Base-by-base conservation (phyloP, 2,888 invertebrate species). In the Thereva nobilitata region DNA sequence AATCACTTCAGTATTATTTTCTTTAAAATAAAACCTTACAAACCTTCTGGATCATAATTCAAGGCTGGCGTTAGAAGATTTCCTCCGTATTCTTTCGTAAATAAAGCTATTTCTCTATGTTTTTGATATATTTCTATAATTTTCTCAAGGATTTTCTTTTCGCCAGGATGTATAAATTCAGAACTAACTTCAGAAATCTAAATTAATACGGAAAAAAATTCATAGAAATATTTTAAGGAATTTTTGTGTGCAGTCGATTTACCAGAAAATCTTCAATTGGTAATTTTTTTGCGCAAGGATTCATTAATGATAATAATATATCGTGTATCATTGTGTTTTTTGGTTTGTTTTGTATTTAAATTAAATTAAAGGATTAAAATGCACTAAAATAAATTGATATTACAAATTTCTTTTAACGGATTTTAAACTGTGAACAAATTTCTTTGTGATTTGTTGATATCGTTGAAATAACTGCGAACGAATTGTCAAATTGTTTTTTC, bases 41-140 rank as follows among this genome's bases (percentile, higher is more conserved):
- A 68, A 76, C 76, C 75, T 63, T 75, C 70, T 52, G 73, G 70
- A 49, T 75, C 76, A 10, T 66, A 53, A 2, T 23, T 23, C 44
- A 71, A 67, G 1, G 71, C 38, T 3, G 55, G 35, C 4, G 65
- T 61, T 64, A 68, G 73, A 38, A 73, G 71, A 67, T 71, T 72
- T 0, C 72, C 72, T 53, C 76, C 75, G 69, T 84, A 83, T 12
- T 79, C 79, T 75, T 84, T 84, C 9, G 87, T 83, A 78, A 89
- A 91, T 71, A 82, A 82, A 71, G 85, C 84, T 67, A 91, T 85
- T 75, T 82, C 83, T 72, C 88, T 86, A 72, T 88, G 87, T 72
- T 85, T 83, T 72, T 85, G 83, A 1, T 88, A 87, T 69, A 89
- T 84, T 2, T 83, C 80, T 66, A 86, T 80, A 72, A 92, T 89